Percentiles rank a stretch among this genome's conserved stretches.
Evolutionary conservation across 2,888 invertebrate species (phyloP).

Genomic region (Elgonia sp.): DNA sequence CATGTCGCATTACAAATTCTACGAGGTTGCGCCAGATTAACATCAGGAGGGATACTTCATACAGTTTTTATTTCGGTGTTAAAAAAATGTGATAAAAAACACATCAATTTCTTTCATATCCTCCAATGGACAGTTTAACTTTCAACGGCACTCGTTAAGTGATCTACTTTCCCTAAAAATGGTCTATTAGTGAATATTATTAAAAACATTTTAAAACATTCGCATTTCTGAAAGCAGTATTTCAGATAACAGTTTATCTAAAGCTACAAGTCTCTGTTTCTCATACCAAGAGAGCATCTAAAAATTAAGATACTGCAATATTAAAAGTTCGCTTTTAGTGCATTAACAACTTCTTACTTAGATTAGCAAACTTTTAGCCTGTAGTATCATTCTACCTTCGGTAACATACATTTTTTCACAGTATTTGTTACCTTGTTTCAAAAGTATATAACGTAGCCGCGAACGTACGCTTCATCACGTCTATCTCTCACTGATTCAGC

Average conservation of each 20-base stretch:
- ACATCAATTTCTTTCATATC: neutral
- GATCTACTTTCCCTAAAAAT: slow-evolving; percentile 13
- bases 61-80: slow-evolving; percentile 4
- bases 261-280: slow-evolving; percentile 29
- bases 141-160: slow-evolving; percentile 23
- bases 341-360: slow-evolving; percentile 51
- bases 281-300: neutral
- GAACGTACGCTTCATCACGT: neutral
- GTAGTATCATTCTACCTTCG: slow-evolving; percentile 34
- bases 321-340: slow-evolving; percentile 54
- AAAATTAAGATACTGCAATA: slow-evolving; percentile 56
- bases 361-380: slow-evolving; percentile 57
- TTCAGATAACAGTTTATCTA: slow-evolving; percentile 23
- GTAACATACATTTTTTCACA: slow-evolving; percentile 39
- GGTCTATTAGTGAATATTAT: slow-evolving; percentile 5
- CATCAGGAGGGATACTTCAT: slow-evolving; percentile 10
- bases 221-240: neutral
- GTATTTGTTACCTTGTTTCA: slow-evolving; percentile 26
- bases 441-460: neutral
- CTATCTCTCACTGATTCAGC: neutral
- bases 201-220: slow-evolving; percentile 1
- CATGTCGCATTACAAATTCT: slow-evolving; percentile 17
- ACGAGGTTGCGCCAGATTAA: slow-evolving; percentile 19
- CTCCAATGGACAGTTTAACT: slow-evolving; percentile 13
- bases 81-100: slow-evolving; percentile 33